Evolutionary conservation across 1,140 invertebrate genomes (phyloP).

Genomic region (Bombus fervidus): DNA sequence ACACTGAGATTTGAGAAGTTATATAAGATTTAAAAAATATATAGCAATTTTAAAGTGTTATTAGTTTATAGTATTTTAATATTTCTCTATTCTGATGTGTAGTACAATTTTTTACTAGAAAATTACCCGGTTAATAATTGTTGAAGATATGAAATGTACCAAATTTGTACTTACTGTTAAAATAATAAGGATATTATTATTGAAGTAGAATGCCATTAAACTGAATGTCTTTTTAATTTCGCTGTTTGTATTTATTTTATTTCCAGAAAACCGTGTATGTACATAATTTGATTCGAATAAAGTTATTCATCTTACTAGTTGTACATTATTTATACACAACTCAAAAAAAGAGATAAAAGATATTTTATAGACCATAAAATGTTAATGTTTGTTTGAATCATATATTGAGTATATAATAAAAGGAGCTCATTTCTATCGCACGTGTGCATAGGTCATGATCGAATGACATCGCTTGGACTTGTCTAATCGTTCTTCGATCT

Average conservation of each 20-base stretch:
- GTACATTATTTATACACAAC: not conserved
- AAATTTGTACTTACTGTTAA: constrained; percentile 41
- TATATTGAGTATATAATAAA: too few species aligned
- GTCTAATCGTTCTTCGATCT: too few species aligned
- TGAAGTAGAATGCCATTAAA: not conserved
- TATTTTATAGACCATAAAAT: too few species aligned
- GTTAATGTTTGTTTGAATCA: too few species aligned
- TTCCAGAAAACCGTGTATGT: constrained; percentile 21
- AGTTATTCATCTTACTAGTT: not conserved
- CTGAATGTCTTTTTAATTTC: constrained; percentile 12
- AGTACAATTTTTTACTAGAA: not conserved
- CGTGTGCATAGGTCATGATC: too few species aligned
- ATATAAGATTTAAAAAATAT: not conserved
- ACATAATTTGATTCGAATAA: constrained; percentile 18
- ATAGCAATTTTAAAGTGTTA: not conserved
- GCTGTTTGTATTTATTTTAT: constrained; percentile 12
- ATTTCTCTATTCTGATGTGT: not conserved
- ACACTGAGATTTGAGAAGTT: not conserved
- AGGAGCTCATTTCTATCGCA: too few species aligned
- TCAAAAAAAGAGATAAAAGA: not conserved
- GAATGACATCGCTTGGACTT: too few species aligned
- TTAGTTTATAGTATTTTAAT: not conserved
- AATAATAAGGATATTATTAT: not conserved
- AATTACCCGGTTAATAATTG: not conserved
- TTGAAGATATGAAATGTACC: constrained; percentile 25